Percentiles rank a stretch among this genome's conserved stretches.
Conservation (phyloP, 2,797 vertebrate genomes). For the Aotus griseimembra region DNA sequence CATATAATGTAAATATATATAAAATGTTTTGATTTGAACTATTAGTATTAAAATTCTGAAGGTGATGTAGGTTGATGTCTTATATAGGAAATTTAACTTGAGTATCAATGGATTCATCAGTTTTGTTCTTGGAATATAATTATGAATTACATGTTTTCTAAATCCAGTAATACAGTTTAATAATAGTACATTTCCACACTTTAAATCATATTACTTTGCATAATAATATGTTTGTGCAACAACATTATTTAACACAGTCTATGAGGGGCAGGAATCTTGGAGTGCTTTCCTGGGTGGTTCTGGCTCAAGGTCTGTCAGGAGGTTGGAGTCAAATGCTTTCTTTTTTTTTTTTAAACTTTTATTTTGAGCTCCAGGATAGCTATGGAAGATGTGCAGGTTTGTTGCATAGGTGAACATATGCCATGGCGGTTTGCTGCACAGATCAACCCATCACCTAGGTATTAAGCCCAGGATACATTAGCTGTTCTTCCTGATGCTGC, state of each 20-base stretch:
- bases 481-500: too few relatives aligned
- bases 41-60: slow-evolving; percentile 70
- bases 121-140: slow-evolving; percentile 57
- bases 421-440: too few relatives aligned
- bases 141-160: slow-evolving; percentile 67
- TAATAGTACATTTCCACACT: slow-evolving; percentile 23
- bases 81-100: slow-evolving; percentile 62
- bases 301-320: neutral
- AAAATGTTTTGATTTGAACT: slow-evolving; percentile 76
- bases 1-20: slow-evolving; percentile 71
- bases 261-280: neutral
- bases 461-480: too few relatives aligned
- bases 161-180: slow-evolving; percentile 55
- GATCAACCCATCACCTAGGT: too few relatives aligned
- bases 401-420: too few relatives aligned
- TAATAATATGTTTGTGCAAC: neutral
- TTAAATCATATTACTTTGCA: neutral
- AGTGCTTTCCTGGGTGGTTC: neutral
- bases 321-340: neutral
- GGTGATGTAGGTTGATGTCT: slow-evolving; percentile 59
- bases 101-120: slow-evolving; percentile 71
- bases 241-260: neutral
- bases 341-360: neutral
- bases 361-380: too few relatives aligned
- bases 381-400: too few relatives aligned